phyloP scores from a whole-genome alignment of 1,140 invertebrate species.

The Aleiodes sp. region DNA sequence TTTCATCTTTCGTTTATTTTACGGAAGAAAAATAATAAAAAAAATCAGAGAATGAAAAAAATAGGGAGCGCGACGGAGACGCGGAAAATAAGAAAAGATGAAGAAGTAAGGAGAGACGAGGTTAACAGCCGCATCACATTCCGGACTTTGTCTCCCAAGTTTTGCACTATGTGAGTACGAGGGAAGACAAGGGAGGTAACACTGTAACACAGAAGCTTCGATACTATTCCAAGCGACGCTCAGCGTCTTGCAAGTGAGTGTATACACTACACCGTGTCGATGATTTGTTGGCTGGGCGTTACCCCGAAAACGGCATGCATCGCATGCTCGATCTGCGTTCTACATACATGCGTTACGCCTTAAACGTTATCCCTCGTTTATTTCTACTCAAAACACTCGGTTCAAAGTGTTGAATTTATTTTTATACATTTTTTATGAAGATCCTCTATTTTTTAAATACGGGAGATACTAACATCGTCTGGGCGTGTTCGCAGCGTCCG shows the following conservation, averaged over 20 bases:
- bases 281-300: conserved; percentile 62
- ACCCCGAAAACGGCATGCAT: conserved; percentile 46
- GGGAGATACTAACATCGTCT: conserved; percentile 15
- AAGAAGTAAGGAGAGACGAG: conserved; percentile 24
- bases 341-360: conserved; percentile 38
- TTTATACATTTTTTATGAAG: not conserved
- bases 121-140: conserved; percentile 36
- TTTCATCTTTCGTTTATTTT: conserved; percentile 19
- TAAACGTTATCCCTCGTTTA: not conserved
- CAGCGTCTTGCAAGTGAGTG: not conserved
- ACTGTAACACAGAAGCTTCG: not conserved
- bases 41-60: not conserved
- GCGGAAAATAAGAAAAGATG: conserved; percentile 31
- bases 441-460: not conserved
- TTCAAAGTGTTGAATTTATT: conserved; percentile 8
- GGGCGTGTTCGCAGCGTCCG: conserved; percentile 23
- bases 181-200: not conserved
- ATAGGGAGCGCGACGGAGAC: conserved; percentile 2
- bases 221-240: conserved; percentile 29
- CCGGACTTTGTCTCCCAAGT: not conserved
- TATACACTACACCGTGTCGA: conserved; percentile 43
- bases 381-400: not conserved
- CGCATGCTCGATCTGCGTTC: conserved; percentile 52
- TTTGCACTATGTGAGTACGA: not conserved
- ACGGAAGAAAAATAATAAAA: conserved; percentile 34